These are phyloP conservation scores for Craterocephalus amniculus DNA, from an alignment of 2,797 vertebrate species.

Conservation along the genomic window DNA sequence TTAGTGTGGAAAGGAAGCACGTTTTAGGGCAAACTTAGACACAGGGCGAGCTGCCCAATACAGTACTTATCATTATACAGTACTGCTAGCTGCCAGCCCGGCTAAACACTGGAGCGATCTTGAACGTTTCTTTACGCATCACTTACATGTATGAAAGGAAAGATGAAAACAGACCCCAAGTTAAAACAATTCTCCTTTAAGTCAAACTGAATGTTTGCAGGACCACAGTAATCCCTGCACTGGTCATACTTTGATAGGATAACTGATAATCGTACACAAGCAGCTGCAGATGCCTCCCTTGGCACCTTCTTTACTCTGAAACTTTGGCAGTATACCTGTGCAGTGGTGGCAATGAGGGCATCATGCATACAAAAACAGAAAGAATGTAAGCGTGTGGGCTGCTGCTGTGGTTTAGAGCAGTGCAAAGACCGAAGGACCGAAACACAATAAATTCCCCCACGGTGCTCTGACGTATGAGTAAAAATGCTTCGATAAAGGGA, in stretches of 20 bases:
- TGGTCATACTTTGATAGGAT: background rate
- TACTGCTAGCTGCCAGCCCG: too few species aligned
- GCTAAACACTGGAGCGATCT: too few species aligned
- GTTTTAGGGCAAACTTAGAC: too few species aligned
- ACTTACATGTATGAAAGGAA: too few species aligned
- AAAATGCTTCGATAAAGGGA: background rate
- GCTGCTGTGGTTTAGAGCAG: slow-evolving; percentile 28
- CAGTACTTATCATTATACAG: too few species aligned
- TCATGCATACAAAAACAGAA: background rate
- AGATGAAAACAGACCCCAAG: too few species aligned
- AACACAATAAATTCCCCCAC: background rate
- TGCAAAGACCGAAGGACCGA: background rate
- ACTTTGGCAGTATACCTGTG: background rate
- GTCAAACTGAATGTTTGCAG: too few species aligned
- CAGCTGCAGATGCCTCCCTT: background rate
- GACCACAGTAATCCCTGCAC: too few species aligned
- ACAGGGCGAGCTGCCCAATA: too few species aligned
- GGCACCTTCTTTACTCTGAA: background rate
- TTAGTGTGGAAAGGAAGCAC: too few species aligned
- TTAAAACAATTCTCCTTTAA: too few species aligned
- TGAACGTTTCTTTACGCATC: too few species aligned
- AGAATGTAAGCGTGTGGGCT: background rate
- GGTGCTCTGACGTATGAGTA: background rate
- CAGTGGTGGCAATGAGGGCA: background rate
- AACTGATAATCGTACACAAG: background rate